Percentiles rank a stretch among this genome's conserved stretches.
Evolutionary conservation across 2,797 vertebrate species (phyloP).

Genomic region (Hemibagrus guttatus): DNA sequence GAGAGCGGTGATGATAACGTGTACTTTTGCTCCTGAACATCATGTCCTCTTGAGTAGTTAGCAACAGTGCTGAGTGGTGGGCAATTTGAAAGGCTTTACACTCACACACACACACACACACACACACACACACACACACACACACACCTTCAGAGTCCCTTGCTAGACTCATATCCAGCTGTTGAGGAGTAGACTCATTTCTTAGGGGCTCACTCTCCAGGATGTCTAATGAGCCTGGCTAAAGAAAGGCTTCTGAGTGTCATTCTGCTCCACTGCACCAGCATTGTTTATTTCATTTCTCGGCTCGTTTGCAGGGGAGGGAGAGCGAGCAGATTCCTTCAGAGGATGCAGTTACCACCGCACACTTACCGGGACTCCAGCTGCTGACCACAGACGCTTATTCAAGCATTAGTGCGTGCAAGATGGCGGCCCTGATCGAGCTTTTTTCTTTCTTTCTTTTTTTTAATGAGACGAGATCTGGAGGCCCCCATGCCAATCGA

Average conservation of each 20-base stretch:
- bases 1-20: slow-evolving; percentile 28
- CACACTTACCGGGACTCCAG: slow-evolving; percentile 77
- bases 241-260: slow-evolving; percentile 26
- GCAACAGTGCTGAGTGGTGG: slow-evolving; percentile 15
- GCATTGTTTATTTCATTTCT: slow-evolving; percentile 73
- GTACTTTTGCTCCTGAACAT: slow-evolving; percentile 20
- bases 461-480: slow-evolving; percentile 64
- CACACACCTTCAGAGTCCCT: slow-evolving; percentile 46
- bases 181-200: slow-evolving; percentile 76
- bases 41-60: slow-evolving; percentile 5
- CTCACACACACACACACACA: neutral
- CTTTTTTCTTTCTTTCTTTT: slow-evolving; percentile 39
- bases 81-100: slow-evolving; percentile 50
- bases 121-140: neutral
- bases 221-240: slow-evolving; percentile 2
- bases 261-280: slow-evolving; percentile 58
- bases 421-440: slow-evolving; percentile 63
- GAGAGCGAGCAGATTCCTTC: slow-evolving; percentile 70
- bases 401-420: slow-evolving; percentile 71
- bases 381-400: slow-evolving; percentile 71
- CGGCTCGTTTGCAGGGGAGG: slow-evolving; percentile 64
- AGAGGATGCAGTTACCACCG: slow-evolving; percentile 79
- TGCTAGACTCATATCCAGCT: slow-evolving; percentile 70
- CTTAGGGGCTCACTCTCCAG: slow-evolving; percentile 60
- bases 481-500: slow-evolving; percentile 69